phyloP scores from a whole-genome alignment of 2,888 invertebrate genomes.

The Marasmarcha lunaedactyla region DNA sequence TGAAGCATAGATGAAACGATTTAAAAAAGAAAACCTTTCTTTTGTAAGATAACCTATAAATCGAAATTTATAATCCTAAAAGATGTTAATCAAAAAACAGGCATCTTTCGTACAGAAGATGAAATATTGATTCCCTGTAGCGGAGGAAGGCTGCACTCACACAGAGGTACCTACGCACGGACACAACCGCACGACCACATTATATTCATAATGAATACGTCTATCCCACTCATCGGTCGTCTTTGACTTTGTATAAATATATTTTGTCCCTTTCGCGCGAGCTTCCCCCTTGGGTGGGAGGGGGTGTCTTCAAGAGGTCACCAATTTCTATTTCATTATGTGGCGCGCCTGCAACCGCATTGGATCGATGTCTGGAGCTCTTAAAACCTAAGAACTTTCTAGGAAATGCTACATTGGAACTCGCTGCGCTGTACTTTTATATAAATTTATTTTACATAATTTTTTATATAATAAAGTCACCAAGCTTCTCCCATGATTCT shows the following conservation, averaged over 20 bases:
- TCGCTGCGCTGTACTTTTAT: too few relatives aligned
- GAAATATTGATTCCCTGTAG: constrained; percentile 62
- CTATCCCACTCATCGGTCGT: constrained; percentile 65
- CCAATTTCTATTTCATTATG: constrained; percentile 69
- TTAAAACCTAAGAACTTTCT: constrained; percentile 29
- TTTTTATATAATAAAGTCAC: too few relatives aligned
- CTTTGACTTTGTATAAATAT: constrained; percentile 70
- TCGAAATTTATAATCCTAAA: too few relatives aligned
- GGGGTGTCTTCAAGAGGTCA: constrained; percentile 66
- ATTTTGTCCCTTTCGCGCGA: constrained; percentile 56
- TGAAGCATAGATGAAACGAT: constrained; percentile 20
- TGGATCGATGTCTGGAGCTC: constrained; percentile 49
- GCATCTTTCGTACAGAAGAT: constrained; percentile 42
- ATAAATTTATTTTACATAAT: too few relatives aligned
- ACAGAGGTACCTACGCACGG: constrained; percentile 48
- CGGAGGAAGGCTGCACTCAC: constrained; percentile 53
- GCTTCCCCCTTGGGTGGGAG: constrained; percentile 41
- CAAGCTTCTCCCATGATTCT: too few relatives aligned
- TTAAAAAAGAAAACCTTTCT: too few relatives aligned
- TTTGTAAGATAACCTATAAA: too few relatives aligned
- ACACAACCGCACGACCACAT: constrained; percentile 59
- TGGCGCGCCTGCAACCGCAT: constrained; percentile 60
- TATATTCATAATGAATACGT: constrained; percentile 71
- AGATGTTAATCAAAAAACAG: neutral
- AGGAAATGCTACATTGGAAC: too few relatives aligned